Evolutionary conservation across 1,140 invertebrate genomes (phyloP).

Genomic region (Atopsyche davidsoni): DNA sequence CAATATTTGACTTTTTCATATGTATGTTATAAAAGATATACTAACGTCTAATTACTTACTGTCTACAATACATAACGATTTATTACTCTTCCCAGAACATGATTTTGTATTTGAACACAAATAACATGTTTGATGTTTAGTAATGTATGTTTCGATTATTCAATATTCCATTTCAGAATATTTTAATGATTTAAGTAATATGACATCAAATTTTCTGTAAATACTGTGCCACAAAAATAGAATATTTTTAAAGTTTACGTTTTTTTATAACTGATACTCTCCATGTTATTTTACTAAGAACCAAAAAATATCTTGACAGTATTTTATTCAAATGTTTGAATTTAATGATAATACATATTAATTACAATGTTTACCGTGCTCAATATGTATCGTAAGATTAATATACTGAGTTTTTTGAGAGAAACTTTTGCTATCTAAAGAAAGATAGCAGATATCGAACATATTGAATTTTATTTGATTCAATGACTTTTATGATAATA

Average conservation of each 20-base stretch:
- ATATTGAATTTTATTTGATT: constrained; percentile 3
- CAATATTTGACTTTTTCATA: not conserved
- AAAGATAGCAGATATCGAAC: too few relatives aligned
- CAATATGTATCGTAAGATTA: not conserved
- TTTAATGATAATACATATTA: not conserved
- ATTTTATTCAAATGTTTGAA: not conserved
- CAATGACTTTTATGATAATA: too few relatives aligned
- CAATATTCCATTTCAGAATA: not conserved
- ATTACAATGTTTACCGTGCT: not conserved
- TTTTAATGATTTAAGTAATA: constrained; percentile 5
- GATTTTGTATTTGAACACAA: not conserved
- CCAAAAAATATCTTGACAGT: not conserved
- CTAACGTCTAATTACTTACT: not conserved
- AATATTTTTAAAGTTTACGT: not conserved
- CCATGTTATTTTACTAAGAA: not conserved
- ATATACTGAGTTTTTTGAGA: not conserved
- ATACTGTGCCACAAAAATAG: constrained; percentile 2
- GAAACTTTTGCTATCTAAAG: constrained; percentile 5
- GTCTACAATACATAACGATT: not conserved
- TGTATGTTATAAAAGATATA: not conserved
- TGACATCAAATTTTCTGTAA: not conserved
- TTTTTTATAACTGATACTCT: not conserved
- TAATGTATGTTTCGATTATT: not conserved
- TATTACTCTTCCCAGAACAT: not conserved
- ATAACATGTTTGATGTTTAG: not conserved